A percentile compares a stretch with the other conserved stretches of the same genome.
Conservation (phyloP, 2,888 invertebrate species). For the Sialis lutaria region DNA sequence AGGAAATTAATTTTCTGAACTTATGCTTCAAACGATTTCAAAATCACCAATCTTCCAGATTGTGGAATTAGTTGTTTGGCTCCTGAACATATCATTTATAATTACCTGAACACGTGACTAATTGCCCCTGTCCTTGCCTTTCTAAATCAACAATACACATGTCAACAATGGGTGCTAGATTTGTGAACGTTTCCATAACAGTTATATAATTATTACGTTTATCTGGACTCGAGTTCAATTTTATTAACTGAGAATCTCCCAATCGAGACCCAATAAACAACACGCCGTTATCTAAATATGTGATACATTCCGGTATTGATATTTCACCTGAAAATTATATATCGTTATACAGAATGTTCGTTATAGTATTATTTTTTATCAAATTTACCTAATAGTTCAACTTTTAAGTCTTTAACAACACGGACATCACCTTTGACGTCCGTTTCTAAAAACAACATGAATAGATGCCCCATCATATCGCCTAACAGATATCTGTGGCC, state of each 20-base stretch:
- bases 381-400: slow-evolving; percentile 63
- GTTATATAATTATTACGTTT: slow-evolving; percentile 80
- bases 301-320: slow-evolving; percentile 91
- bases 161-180: slow-evolving; percentile 93
- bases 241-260: slow-evolving; percentile 91
- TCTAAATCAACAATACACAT: slow-evolving; percentile 97
- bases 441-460: slow-evolving; percentile 85
- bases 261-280: slow-evolving; percentile 90
- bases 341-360: not conserved
- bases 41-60: too few species aligned
- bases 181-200: slow-evolving; percentile 91
- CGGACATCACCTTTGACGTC: slow-evolving; percentile 63
- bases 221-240: slow-evolving; percentile 68
- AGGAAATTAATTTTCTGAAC: too few species aligned
- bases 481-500: slow-evolving; percentile 84
- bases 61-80: not conserved
- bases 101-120: slow-evolving; percentile 88
- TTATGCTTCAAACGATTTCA: too few species aligned
- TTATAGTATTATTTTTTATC: not conserved
- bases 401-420: slow-evolving; percentile 78
- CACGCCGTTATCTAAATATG: slow-evolving; percentile 96
- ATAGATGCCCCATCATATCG: slow-evolving; percentile 86
- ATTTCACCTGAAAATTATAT: slow-evolving; percentile 46
- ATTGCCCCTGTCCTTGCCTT: slow-evolving; percentile 90
- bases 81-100: not conserved